Evolutionary conservation across 2,888 invertebrate species (phyloP), one percentile per base, ranked within the genome.

Genomic region (Aporophyla lueneburgensis): DNA sequence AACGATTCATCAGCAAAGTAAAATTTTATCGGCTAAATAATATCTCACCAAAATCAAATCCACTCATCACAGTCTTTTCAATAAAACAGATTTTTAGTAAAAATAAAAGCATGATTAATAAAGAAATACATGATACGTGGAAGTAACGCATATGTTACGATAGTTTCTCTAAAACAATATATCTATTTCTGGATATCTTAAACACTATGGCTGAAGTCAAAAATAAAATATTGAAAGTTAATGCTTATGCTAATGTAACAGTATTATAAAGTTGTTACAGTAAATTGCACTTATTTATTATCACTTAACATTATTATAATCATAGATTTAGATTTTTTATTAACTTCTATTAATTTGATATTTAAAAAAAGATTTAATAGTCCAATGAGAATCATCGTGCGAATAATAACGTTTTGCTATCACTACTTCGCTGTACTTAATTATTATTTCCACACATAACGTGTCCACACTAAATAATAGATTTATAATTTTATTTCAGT

Each of bases 231-330:
- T 85, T 81, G 63, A 87, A 78, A 83, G 81, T 83, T 81, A 86
- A 83, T 82, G 76, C 87, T 88, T 86, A 87, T 63, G 16, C 81
- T 85, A 86, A 78, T 78, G 86, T 88, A 87, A 84, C 83, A 84
- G 79, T 78, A 81, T 76, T 73, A 82, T 83, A 71, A 86, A 81
- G 66, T 82, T 84, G 87, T 88, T 88, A 88, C 87, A 76, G 65
- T 83, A 88, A 89, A 89, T 89, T 89, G 88, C 89, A 89, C 89
- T 89, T 89, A 88, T 79, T 86, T 84, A 85, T 84, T 87, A 88
- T 88, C 88, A 88, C 88, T 89, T 88, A 88, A 76, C 68, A 80
- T 75, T 85, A 80, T 73, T 81, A 78, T 85, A 84, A 78, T 71
- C 61, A 73, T 84, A 78, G 68, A 75, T 68, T 74, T 83, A 61